Evolutionary conservation across 2,888 invertebrate species (phyloP), one percentile per base, ranked within the genome.

Genomic region (Morpho achilles): DNA sequence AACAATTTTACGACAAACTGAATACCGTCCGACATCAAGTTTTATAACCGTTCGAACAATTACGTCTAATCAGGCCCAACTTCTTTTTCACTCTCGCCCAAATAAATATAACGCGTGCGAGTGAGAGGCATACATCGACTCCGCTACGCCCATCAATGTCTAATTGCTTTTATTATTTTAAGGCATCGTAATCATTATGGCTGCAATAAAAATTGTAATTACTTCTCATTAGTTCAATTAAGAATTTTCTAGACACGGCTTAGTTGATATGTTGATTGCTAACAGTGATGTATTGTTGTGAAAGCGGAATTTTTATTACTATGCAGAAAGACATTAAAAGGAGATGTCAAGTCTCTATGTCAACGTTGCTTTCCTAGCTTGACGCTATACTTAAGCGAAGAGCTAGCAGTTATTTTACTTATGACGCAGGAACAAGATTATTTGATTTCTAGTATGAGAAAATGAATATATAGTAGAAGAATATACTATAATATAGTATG

Each of bases 91-190:
- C 74, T 63, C 63, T 43, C 53, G 53, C 54, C 64, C 58, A 65
- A 67, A 61, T 65, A 67, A 68, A 60, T 62, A 58, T 63, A 40
- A 63, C 58, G 61, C 55, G 82, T 67, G 69, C 45, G 78, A 88
- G 67, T 71, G 84, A 80, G 86, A 88, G 76, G 68, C 69, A 70
- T 50, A 69, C 70, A 79, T 64, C 69, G 70, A 74, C 77, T 80
- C 79, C 72, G 82, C 83, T 87, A 81, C 87, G 82, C 80, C 83
- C 84, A 83, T 87, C 84, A 87, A 86, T 84, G 84, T 85, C 87
- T 89, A 89, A 90, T 90, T 89, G 90, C 89, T 90, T 89, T 89
- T 90, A 89, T 90, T 90, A 90, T 90, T 90, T 90, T 90, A 90
- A 89, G 87, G 82, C 89, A 89, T 89, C 90, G 89, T 90, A 90